Percentiles rank a stretch among this genome's conserved stretches.
Evolutionary conservation across 2,113 vertebrate genomes (phyloP).

Genomic region (Tonatia bakeri): DNA sequence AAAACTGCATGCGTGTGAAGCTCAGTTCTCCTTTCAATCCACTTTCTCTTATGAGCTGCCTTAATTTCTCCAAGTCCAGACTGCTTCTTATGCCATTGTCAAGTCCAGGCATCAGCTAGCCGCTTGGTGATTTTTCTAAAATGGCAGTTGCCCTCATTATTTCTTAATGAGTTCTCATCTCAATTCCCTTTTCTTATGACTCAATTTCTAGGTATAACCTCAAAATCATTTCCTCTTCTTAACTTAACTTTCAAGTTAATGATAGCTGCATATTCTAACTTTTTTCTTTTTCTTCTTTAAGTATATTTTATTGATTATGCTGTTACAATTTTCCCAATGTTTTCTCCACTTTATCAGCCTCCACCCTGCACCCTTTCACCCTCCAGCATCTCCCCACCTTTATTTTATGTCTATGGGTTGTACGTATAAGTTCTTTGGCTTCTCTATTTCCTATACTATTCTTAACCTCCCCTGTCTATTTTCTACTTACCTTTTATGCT

Average conservation of each 20-base stretch:
- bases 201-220: not conserved
- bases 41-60: not conserved
- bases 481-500: no score
- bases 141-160: not conserved
- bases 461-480: no score
- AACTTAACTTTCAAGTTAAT: slow-evolving; percentile 3
- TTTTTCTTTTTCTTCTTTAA: not conserved
- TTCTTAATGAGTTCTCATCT: not conserved
- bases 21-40: not conserved
- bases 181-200: not conserved
- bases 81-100: not conserved
- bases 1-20: not conserved
- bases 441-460: no score
- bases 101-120: not conserved
- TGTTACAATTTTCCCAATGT: no score
- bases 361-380: no score
- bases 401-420: no score
- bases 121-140: not conserved
- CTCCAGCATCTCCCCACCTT: no score
- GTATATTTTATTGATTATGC: no score
- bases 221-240: slow-evolving; percentile 1
- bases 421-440: no score
- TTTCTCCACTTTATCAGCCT: no score
- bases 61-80: not conserved
- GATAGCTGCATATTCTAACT: not conserved